Evolutionary conservation across 2,797 vertebrate species (phyloP), one percentile per base, ranked within the genome.

Genomic region (Craterocephalus amniculus): DNA sequence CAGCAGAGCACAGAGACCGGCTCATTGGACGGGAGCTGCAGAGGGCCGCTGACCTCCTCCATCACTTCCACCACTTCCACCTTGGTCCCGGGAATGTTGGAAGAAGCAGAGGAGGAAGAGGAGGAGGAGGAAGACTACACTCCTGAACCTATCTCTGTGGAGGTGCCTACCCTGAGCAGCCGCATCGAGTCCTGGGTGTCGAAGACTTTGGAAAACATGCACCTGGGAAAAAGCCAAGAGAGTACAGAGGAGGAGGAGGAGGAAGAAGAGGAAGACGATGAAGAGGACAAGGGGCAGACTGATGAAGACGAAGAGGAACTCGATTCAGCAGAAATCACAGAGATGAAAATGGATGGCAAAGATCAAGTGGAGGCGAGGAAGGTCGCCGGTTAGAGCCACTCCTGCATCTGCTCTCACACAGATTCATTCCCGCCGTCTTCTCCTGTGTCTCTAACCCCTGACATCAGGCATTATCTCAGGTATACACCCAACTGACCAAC

Each of bases 1-100:
- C 97, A 99, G 91, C 97, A 97, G 93, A 99, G 97, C 73, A 99
- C 98, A 0, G 98, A 99, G 93, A 99, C 98, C 0, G 97, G 97
- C 34, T 99, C 97, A 0, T 83, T 98, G 89, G 97, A 99, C n/a
- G 98, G 97, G 65, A 99, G 98, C 90, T 97, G 97, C 89, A 91
- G 96, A 80, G 97, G 97, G 48, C 95, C 96, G 1, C 84, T 99
- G 59, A 97, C 96, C 93, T 99, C 97, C 61, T 99, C 98, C 80
- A 99, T 99, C 93, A 99, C 96, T 62, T 99, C 97, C 89, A 97
- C 98, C 81, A 97, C 97, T 58, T 99, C 97, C 90, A 99, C 98
- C 2, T 93, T 99, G 20, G 98, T 99, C 43, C 98, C 98, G 0
- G 97, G 97, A 76, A 98, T 98, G 96, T 91, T 99, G 73, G 98